Conservation (phyloP, 2,888 invertebrate genomes). For the Laspeyria flexula region DNA sequence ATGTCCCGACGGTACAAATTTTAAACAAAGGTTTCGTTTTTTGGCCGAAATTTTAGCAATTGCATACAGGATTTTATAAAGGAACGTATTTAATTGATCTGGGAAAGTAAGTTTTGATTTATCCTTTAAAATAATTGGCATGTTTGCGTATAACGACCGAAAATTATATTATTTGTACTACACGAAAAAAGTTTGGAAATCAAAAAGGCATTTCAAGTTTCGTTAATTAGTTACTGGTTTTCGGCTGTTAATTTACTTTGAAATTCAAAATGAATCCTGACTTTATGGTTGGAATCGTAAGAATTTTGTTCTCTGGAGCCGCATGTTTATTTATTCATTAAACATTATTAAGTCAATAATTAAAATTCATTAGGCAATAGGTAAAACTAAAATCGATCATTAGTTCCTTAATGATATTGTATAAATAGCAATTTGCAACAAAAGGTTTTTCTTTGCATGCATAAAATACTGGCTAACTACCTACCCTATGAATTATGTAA, state of each 20-base stretch:
- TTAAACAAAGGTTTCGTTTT: slow-evolving; percentile 30
- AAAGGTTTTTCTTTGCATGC: slow-evolving; percentile 14
- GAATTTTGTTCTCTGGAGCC: slow-evolving; percentile 52
- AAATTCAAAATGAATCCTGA: slow-evolving; percentile 47
- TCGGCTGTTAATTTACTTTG: slow-evolving; percentile 41
- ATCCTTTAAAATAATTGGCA: slow-evolving; percentile 49
- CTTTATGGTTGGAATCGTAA: slow-evolving; percentile 47
- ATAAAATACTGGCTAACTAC: no score
- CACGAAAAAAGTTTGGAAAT: slow-evolving; percentile 30
- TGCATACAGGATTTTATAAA: slow-evolving; percentile 38
- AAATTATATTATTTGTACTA: slow-evolving; percentile 47
- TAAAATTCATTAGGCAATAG: slow-evolving; percentile 60
- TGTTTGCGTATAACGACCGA: slow-evolving; percentile 44
- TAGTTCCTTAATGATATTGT: slow-evolving; percentile 36
- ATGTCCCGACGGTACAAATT: slow-evolving; percentile 14
- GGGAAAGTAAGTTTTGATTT: slow-evolving; percentile 53
- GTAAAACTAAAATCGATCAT: slow-evolving; percentile 40
- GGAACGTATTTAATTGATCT: slow-evolving; percentile 52
- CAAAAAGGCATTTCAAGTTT: slow-evolving; percentile 27
- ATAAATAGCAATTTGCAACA: slow-evolving; percentile 8
- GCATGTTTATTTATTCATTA: slow-evolving; percentile 50
- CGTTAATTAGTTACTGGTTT: slow-evolving; percentile 52
- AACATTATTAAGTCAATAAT: slow-evolving; percentile 50
- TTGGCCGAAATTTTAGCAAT: slow-evolving; percentile 44
- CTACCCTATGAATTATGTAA: no score